phyloP scores from a whole-genome alignment of 2,797 vertebrate species.

The Macropodus opercularis region DNA sequence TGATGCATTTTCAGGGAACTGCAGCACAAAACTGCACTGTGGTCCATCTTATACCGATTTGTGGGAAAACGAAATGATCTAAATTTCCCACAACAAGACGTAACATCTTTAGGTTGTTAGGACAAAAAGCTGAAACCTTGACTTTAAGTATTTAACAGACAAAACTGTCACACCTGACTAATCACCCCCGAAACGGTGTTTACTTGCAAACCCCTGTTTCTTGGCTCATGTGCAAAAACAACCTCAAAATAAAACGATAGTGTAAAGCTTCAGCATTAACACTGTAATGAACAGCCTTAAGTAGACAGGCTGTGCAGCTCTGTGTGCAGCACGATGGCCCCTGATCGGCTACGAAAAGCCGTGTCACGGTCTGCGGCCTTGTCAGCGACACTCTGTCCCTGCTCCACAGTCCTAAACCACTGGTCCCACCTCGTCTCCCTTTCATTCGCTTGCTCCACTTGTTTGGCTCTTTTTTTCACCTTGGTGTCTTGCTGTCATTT shows the following conservation, averaged over 20 bases:
- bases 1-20: no score
- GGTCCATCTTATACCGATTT: no score
- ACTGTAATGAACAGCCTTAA: conserved; percentile 13
- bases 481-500: conserved; percentile 30
- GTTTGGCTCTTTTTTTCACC: conserved; percentile 1
- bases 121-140: neutral
- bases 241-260: neutral
- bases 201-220: no score
- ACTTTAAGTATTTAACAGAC: neutral
- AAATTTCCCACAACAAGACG: no score
- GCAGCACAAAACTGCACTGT: no score
- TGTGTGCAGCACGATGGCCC: conserved; percentile 15
- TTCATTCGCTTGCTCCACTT: conserved; percentile 17
- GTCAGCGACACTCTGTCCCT: conserved; percentile 31
- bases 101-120: no score
- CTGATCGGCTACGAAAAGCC: conserved; percentile 10
- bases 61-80: no score
- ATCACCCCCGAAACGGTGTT: no score
- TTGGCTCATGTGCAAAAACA: no score
- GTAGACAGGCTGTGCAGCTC: conserved; percentile 20
- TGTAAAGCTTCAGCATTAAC: neutral
- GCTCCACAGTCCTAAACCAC: conserved; percentile 15
- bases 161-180: neutral
- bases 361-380: conserved; percentile 40
- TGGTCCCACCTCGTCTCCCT: conserved; percentile 28